Conservation (phyloP, 2,797 vertebrate species). For the Alfaro cultratus region DNA sequence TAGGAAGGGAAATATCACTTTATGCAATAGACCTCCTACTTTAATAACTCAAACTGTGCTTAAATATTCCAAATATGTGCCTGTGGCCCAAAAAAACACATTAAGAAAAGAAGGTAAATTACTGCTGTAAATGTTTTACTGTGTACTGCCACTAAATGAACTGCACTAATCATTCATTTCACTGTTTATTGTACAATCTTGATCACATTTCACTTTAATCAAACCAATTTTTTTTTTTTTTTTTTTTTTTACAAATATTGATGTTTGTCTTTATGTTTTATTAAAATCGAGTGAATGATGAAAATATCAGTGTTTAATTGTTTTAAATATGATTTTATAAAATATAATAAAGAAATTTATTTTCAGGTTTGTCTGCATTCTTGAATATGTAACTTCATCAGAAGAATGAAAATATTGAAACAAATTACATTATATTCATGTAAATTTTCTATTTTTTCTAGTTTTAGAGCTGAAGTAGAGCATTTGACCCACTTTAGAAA, state of each 20-base stretch:
- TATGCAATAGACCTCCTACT: conserved; percentile 21
- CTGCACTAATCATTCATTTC: conserved; percentile 47
- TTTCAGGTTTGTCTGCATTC: conserved; percentile 46
- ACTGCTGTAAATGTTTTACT: conserved; percentile 49
- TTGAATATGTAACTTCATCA: background rate
- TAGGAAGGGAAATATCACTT: conserved; percentile 22
- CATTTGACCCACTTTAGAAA: conserved; percentile 45
- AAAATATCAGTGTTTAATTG: conserved; percentile 35
- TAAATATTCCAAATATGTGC: conserved; percentile 38
- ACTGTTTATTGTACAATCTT: conserved; percentile 30
- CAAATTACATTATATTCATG: background rate
- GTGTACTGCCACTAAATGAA: conserved; percentile 28
- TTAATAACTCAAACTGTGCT: conserved; percentile 41
- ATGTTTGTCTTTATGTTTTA: conserved; percentile 44
- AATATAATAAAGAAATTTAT: conserved; percentile 70
- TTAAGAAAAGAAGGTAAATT: conserved; percentile 29
- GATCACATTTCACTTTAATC: conserved; percentile 43
- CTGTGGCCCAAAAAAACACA: conserved; percentile 8
- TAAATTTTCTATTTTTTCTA: conserved; percentile 19
- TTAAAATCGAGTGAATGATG: conserved; percentile 38
- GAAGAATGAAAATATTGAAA: background rate
- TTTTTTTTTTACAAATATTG: conserved; percentile 22
- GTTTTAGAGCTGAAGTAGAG: conserved; percentile 14
- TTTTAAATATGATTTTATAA: conserved; percentile 23
- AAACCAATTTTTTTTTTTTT: conserved; percentile 6